Percentiles rank a stretch among this genome's conserved stretches.
phyloP scores from a whole-genome alignment of 2,888 invertebrate species.

The Diogma glabrata region DNA sequence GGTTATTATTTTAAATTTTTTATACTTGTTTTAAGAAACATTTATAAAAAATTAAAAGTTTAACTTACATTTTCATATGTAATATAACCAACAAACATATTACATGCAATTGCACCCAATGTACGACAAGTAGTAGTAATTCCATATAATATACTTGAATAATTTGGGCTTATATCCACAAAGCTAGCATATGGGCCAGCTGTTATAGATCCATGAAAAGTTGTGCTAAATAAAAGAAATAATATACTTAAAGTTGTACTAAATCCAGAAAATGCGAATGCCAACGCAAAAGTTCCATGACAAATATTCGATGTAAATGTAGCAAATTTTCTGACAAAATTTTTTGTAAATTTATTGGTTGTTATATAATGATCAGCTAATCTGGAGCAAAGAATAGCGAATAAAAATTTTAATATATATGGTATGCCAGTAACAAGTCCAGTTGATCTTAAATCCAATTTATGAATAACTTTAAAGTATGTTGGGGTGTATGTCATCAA shows the following conservation, averaged over 20 bases:
- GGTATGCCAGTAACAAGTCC: conserved; percentile 53
- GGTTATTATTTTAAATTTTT: too few relatives aligned
- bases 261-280: conserved; percentile 50
- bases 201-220: conserved; percentile 52
- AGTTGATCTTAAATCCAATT: conserved; percentile 51
- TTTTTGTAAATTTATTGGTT: conserved; percentile 43
- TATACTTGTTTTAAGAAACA: too few relatives aligned
- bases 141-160: conserved; percentile 46
- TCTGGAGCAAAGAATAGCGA: conserved; percentile 44
- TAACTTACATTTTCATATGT: too few relatives aligned
- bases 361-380: conserved; percentile 47
- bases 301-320: conserved; percentile 41
- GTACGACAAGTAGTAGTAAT: too few relatives aligned
- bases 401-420: conserved; percentile 46
- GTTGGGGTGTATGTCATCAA: conserved; percentile 58
- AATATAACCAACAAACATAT: too few relatives aligned
- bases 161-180: conserved; percentile 55
- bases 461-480: conserved; percentile 56
- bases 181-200: conserved; percentile 53
- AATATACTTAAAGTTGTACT: conserved; percentile 45
- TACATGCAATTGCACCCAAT: too few relatives aligned
- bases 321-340: conserved; percentile 52
- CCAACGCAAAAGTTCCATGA: background rate
- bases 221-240: conserved; percentile 48
- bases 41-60: too few relatives aligned